A percentile compares a stretch with the other conserved stretches of the same genome.
These are phyloP conservation scores for Maconellicoccus hirsutus DNA, from an alignment of 1,140 invertebrate genomes.

Conservation along the genomic window DNA sequence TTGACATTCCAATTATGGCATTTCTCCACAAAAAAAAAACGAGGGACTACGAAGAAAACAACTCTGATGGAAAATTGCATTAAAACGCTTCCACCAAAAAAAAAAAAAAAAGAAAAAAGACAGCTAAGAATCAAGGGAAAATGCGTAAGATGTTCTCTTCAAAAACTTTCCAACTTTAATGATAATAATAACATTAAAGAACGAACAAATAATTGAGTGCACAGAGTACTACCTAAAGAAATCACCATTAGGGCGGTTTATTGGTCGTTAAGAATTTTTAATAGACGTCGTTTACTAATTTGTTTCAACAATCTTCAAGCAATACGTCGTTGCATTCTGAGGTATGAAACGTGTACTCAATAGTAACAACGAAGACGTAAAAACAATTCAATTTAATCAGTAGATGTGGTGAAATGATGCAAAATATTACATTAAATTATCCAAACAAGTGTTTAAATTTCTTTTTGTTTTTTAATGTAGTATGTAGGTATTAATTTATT, in stretches of 20 bases:
- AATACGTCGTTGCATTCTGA: too few relatives aligned
- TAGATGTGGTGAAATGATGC: too few relatives aligned
- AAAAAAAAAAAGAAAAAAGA: not conserved
- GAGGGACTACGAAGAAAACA: not conserved
- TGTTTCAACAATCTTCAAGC: not conserved
- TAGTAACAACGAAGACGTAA: too few relatives aligned
- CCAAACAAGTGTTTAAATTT: too few relatives aligned
- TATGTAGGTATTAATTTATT: too few relatives aligned
- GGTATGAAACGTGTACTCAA: too few relatives aligned
- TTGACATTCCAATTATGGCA: not conserved
- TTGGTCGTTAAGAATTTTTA: not conserved
- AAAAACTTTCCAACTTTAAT: slow-evolving; percentile 5
- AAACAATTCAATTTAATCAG: too few relatives aligned
- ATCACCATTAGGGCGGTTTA: not conserved
- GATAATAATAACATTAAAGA: not conserved
- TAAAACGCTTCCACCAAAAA: not conserved
- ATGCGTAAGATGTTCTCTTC: not conserved
- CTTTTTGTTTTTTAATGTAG: too few relatives aligned
- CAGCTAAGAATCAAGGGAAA: not conserved
- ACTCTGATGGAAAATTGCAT: not conserved
- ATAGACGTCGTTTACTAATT: not conserved
- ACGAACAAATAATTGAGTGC: not conserved
- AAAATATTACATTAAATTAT: too few relatives aligned
- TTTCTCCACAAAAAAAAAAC: not conserved
- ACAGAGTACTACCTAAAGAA: not conserved